A percentile compares a stretch with the other conserved stretches of the same genome.
phyloP scores from a whole-genome alignment of 2,113 vertebrate genomes.

The Circaetus gallicus region DNA sequence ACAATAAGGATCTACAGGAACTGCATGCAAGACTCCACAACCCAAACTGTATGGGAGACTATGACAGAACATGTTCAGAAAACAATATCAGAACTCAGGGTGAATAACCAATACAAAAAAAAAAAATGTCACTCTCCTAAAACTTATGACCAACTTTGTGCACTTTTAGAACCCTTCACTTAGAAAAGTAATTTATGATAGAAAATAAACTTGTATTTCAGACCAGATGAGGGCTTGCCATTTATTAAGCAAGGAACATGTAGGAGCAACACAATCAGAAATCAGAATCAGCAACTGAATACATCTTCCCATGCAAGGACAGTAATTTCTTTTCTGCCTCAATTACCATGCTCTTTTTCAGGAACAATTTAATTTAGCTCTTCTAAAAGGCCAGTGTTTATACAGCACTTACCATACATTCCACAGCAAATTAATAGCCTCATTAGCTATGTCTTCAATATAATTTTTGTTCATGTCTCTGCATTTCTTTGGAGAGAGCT shows the following conservation, averaged over 20 bases:
- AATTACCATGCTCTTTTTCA: not conserved
- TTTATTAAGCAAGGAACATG: not conserved
- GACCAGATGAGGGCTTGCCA: not conserved
- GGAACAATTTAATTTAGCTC: not conserved
- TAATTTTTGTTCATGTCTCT: conserved; percentile 74
- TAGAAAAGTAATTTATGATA: not conserved
- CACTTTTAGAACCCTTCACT: not conserved
- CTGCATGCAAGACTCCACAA: not conserved
- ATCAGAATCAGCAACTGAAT: not conserved
- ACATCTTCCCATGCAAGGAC: not conserved
- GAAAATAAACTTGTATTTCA: not conserved
- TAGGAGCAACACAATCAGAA: not conserved
- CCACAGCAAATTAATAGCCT: conserved; percentile 93
- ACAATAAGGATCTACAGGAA: not conserved
- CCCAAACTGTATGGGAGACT: not conserved
- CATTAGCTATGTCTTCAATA: conserved; percentile 86
- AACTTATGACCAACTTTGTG: not conserved
- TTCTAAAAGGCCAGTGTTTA: not conserved
- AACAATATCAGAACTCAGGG: not conserved
- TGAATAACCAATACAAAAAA: not conserved
- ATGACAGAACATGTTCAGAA: not conserved
- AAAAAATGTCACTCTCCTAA: not conserved
- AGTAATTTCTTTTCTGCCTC: not conserved
- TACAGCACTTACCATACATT: conserved; percentile 87
- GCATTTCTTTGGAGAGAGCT: conserved; percentile 53